A percentile compares a stretch with the other conserved stretches of the same genome.
These are phyloP conservation scores for Molanna angustata DNA, from an alignment of 2,888 invertebrate genomes.

Conservation along the genomic window DNA sequence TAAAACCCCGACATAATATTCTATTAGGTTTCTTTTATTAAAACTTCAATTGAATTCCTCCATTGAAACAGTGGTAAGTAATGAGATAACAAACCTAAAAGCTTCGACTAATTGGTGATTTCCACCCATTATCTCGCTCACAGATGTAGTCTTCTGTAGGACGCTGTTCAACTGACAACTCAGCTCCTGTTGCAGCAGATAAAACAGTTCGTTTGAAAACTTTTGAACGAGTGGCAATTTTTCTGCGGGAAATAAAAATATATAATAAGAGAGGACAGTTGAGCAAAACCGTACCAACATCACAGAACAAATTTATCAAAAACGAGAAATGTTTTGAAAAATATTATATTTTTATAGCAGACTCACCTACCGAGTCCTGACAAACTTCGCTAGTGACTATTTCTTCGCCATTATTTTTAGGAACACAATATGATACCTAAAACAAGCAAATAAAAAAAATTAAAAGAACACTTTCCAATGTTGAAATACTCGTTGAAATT, in stretches of 20 bases:
- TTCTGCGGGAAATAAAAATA: slow-evolving; percentile 38
- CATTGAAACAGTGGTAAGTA: too few species aligned
- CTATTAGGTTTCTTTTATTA: too few species aligned
- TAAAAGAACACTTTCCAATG: background rate
- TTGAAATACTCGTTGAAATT: too few species aligned
- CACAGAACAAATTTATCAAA: too few species aligned
- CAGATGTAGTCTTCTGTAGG: slow-evolving; percentile 46
- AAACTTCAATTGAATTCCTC: too few species aligned
- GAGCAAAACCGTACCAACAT: too few species aligned
- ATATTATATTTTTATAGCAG: too few species aligned
- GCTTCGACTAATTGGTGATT: slow-evolving; percentile 49
- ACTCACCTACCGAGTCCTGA: slow-evolving; percentile 51
- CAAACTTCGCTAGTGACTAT: slow-evolving; percentile 51
- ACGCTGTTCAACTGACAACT: slow-evolving; percentile 44
- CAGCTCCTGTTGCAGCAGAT: slow-evolving; percentile 44
- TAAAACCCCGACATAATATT: too few species aligned
- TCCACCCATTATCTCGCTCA: slow-evolving; percentile 50
- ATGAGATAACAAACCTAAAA: slow-evolving; percentile 41
- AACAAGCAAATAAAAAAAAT: slow-evolving; percentile 15
- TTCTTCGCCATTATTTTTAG: slow-evolving; percentile 50
- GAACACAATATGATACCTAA: slow-evolving; percentile 54
- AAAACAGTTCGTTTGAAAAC: slow-evolving; percentile 46
- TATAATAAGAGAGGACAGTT: too few species aligned
- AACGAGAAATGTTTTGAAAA: too few species aligned
- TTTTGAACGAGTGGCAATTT: slow-evolving; percentile 50